A percentile compares a stretch with the other conserved stretches of the same genome.
Conservation (phyloP, 2,888 invertebrate species). For the Oscheius onirici region DNA sequence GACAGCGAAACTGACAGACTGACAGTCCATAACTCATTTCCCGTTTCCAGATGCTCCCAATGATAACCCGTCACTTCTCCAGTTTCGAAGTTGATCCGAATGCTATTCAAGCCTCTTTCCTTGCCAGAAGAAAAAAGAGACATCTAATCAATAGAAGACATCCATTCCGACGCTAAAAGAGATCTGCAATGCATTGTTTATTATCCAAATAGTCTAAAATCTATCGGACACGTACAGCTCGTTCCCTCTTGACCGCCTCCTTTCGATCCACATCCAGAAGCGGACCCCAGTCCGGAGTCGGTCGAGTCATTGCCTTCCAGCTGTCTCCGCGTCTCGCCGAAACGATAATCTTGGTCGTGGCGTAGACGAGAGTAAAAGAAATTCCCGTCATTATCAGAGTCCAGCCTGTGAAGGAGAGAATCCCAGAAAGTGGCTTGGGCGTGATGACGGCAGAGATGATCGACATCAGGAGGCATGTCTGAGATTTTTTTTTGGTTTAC, state of each 20-base stretch:
- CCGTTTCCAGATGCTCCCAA: not conserved
- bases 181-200: not conserved
- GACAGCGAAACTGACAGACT: not conserved
- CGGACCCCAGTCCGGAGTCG: conserved; percentile 10
- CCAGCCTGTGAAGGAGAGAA: conserved; percentile 1
- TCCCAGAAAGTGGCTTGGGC: not conserved
- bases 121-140: not conserved
- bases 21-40: not conserved
- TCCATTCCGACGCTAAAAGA: not conserved
- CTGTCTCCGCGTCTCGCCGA: not conserved
- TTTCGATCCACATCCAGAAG: conserved; percentile 1
- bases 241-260: not conserved
- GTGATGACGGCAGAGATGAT: conserved; percentile 1
- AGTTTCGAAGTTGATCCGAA: not conserved
- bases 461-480: conserved; percentile 6
- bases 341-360: not conserved
- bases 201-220: not conserved
- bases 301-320: not conserved
- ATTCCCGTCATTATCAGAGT: not conserved
- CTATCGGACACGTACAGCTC: conserved; percentile 7
- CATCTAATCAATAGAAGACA: not conserved
- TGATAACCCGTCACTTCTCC: not conserved
- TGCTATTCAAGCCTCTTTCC: not conserved
- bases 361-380: not conserved
- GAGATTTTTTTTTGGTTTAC: too few species aligned